Evolutionary conservation across 2,888 invertebrate species (phyloP).

Genomic region (Melanotus villosus): DNA sequence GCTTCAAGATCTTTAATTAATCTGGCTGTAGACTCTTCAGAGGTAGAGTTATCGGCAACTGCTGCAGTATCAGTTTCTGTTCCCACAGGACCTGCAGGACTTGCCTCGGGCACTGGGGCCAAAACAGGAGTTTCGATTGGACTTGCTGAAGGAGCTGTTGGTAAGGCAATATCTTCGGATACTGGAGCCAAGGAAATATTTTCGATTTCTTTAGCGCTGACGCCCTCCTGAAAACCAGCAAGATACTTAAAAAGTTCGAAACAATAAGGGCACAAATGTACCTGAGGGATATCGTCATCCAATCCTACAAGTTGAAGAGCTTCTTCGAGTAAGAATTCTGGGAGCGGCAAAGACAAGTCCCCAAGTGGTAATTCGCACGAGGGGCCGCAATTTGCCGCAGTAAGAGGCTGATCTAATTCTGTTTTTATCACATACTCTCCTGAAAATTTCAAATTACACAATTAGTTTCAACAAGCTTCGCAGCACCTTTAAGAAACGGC

Average conservation of each 20-base stretch:
- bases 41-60: constrained; percentile 41
- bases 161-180: constrained; percentile 24
- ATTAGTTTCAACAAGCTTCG: too few species aligned
- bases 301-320: constrained; percentile 82
- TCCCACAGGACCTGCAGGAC: constrained; percentile 58
- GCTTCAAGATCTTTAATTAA: constrained; percentile 56
- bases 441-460: constrained; percentile 60
- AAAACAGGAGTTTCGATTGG: constrained; percentile 57
- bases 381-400: constrained; percentile 65
- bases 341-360: constrained; percentile 70
- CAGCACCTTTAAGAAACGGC: too few species aligned
- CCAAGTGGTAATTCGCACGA: constrained; percentile 73
- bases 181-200: constrained; percentile 55
- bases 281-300: constrained; percentile 73
- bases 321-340: constrained; percentile 80
- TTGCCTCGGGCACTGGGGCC: constrained; percentile 47
- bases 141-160: constrained; percentile 2
- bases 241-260: background rate
- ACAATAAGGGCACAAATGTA: constrained; percentile 50
- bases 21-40: constrained; percentile 40
- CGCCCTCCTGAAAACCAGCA: constrained; percentile 56
- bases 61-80: constrained; percentile 43
- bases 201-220: constrained; percentile 62
- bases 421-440: constrained; percentile 75
- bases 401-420: constrained; percentile 60